Conservation (phyloP, 2,113 vertebrate genomes). For the Ciconia stormi region DNA sequence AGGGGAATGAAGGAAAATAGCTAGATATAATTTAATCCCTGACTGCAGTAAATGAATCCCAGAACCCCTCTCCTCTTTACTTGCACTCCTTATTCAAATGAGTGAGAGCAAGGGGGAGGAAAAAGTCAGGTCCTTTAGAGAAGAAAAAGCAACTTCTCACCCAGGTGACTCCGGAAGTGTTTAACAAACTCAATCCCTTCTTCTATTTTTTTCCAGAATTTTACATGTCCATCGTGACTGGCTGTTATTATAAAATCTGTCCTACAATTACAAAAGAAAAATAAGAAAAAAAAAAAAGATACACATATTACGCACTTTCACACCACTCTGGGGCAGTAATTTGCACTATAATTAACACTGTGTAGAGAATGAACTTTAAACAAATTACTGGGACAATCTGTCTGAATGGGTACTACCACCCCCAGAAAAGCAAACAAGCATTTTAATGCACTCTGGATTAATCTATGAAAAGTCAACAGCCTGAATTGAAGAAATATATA, state of each 20-base stretch:
- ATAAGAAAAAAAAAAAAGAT: not conserved
- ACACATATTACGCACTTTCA: not conserved
- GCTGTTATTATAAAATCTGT: slow-evolving; percentile 97
- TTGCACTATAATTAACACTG: not conserved
- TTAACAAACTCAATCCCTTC: slow-evolving; percentile 98
- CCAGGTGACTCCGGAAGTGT: slow-evolving; percentile 93
- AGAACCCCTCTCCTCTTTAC: not conserved
- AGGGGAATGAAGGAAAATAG: not conserved
- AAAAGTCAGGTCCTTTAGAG: not conserved
- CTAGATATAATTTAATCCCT: not conserved
- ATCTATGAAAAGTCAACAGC: not conserved
- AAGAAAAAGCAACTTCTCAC: slow-evolving; percentile 69
- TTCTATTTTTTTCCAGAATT: slow-evolving; percentile 98
- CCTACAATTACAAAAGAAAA: slow-evolving; percentile 68
- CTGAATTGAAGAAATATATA: not conserved
- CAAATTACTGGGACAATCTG: not conserved
- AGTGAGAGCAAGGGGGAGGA: not conserved
- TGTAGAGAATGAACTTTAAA: not conserved
- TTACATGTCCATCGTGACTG: slow-evolving; percentile 97
- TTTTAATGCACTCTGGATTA: not conserved
- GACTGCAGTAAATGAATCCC: not conserved
- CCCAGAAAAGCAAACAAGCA: not conserved
- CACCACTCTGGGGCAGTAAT: not conserved
- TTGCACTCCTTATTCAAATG: not conserved
- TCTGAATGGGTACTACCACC: not conserved